Percentiles rank a stretch among this genome's conserved stretches.
phyloP scores from a whole-genome alignment of 1,140 invertebrate species.

The Apis laboriosa region DNA sequence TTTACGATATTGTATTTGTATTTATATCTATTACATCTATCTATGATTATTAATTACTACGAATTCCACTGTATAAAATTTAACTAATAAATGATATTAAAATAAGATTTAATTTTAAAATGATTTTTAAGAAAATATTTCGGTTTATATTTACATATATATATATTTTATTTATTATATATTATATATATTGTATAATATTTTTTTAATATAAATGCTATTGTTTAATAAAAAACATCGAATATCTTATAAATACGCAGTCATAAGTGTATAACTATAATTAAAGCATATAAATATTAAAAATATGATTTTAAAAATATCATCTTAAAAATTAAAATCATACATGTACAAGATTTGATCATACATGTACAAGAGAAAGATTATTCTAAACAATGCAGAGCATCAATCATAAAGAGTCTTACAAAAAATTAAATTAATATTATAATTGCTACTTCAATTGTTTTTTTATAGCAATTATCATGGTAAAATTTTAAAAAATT shows the following conservation, averaged over 20 bases:
- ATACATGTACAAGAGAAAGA: no score
- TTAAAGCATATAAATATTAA: no score
- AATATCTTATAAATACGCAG: no score
- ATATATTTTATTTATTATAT: not conserved
- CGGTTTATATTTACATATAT: not conserved
- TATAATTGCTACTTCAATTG: not conserved
- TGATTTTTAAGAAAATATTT: not conserved
- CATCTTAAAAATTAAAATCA: not conserved
- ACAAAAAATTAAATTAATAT: no score
- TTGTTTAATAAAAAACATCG: no score
- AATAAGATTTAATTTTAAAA: no score
- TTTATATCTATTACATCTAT: not conserved
- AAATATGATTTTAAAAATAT: no score
- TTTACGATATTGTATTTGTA: not conserved
- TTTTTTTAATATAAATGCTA: no score
- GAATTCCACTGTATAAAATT: not conserved
- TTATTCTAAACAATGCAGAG: no score
- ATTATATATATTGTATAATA: no score
- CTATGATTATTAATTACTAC: not conserved
- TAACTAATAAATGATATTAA: not conserved
- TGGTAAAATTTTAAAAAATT: not conserved
- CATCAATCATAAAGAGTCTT: not conserved
- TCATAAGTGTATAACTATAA: no score
- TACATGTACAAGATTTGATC: no score
- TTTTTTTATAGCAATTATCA: not conserved